Evolutionary conservation across 1,140 invertebrate species (phyloP).

Genomic region (Heliconius nattereri): DNA sequence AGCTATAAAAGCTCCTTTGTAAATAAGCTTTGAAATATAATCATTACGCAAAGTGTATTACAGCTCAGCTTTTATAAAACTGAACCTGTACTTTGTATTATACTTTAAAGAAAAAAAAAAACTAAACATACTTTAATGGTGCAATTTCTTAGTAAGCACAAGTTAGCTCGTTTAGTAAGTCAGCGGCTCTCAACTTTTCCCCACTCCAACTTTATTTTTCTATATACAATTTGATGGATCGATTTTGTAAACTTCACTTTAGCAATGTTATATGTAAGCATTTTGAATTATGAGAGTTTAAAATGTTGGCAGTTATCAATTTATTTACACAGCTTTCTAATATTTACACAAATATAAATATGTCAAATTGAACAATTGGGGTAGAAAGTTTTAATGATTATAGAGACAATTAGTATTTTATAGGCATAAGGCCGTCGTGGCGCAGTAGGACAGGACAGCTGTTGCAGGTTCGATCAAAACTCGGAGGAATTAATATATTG

Average conservation of each 20-base stretch:
- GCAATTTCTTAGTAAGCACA: conserved; percentile 26
- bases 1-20: neutral
- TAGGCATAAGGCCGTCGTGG: no score
- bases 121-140: conserved; percentile 23
- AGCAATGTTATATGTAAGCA: neutral
- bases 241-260: conserved; percentile 4
- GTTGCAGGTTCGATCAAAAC: no score
- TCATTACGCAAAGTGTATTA: neutral
- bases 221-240: conserved; percentile 6
- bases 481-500: no score
- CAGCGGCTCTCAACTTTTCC: conserved; percentile 19
- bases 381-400: no score
- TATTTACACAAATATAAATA: neutral
- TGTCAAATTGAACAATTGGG: no score
- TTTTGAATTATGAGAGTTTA: conserved; percentile 10
- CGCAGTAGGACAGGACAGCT: no score
- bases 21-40: conserved; percentile 5
- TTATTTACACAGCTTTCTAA: neutral
- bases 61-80: conserved; percentile 6
- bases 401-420: no score
- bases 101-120: conserved; percentile 16
- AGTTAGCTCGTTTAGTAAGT: conserved; percentile 29
- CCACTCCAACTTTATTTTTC: conserved; percentile 7
- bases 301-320: neutral
- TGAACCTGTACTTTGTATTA: conserved; percentile 3